Evolutionary conservation across 2,113 vertebrate genomes (phyloP), one percentile per base, ranked within the genome.

Genomic region (Melospiza georgiana): DNA sequence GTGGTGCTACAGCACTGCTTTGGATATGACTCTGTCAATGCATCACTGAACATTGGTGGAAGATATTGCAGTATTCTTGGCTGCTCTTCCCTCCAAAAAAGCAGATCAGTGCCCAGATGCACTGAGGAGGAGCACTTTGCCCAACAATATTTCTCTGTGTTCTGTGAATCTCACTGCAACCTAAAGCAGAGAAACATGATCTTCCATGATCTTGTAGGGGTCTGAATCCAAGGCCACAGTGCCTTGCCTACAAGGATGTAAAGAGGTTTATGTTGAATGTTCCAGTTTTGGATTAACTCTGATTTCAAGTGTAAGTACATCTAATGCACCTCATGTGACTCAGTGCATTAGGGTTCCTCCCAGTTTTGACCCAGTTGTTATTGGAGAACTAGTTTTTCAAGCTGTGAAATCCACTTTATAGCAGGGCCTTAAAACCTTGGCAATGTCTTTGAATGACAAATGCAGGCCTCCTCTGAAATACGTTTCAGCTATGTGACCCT

Each of bases 401-500:
- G 73, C 78, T 78, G 73, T 87, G 84, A 95, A 84, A 90, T 94
- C 79, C 78, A 66, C 58, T 68, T 73, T 72, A 90, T 59, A 27
- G 52, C 13, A 63, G 82, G 67, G 43, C 44, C 68, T 59, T 83
- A 75, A 95, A 94, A 92, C 68, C 69, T 93, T 96, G 96, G 93
- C 95, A 97, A 43, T 95, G 95, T 69, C 62, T 82, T 77, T 58
- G 58, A 94, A 96, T 82, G 94, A 95, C 95, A 94, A 94, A 96
- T 16, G 72, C 96, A 94, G 95, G 78, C 89, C 81, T 95, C 51
- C 62, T 75, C 85, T 72, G 77, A 87, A 51, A 68, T 66, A 66
- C 12, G 3, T 80, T 92, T 80, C 22, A 87, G 95, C 90, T 95
- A 52, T 35, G 24, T 96, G 91, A 97, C 92, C 95, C 87, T 74